phyloP scores from a whole-genome alignment of 30 jellyfish, hydroid and myxozoan genomes.

The Turritopsis rubra region DNA sequence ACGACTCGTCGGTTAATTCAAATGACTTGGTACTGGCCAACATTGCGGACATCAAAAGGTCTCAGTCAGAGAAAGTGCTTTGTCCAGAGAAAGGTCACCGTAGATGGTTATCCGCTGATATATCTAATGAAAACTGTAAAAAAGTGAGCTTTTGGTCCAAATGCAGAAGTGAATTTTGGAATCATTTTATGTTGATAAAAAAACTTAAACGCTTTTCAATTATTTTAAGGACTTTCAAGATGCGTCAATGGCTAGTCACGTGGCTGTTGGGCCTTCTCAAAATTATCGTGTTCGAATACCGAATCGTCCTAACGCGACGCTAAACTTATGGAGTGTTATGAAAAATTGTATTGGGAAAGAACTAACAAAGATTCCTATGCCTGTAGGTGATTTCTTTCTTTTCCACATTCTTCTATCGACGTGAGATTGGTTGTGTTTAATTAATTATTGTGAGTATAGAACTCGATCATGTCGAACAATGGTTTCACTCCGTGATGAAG shows the following conservation, averaged over 20 bases:
- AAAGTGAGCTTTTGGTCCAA: neutral
- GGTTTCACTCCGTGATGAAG: no score
- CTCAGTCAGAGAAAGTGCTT: conserved; percentile 67
- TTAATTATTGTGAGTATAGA: no score
- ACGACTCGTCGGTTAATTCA: conserved; percentile 8
- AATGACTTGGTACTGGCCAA: conserved; percentile 13
- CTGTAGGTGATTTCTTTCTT: conserved; percentile 43
- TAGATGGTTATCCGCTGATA: conserved; percentile 76
- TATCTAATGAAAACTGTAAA: conserved; percentile 34
- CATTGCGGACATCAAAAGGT: conserved; percentile 37
- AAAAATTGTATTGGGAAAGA: conserved; percentile 97
- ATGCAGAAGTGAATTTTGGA: neutral
- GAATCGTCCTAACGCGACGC: conserved; percentile 86
- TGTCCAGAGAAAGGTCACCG: conserved; percentile 57
- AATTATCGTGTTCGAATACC: conserved; percentile 59
- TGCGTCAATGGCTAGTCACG: neutral
- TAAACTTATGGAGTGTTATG: conserved; percentile 97
- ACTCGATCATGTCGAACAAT: no score
- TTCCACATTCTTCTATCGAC: neutral
- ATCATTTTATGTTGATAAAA: neutral
- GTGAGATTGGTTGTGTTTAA: no score
- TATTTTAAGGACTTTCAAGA: neutral
- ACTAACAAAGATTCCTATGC: conserved; percentile 96
- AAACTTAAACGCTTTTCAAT: no score
- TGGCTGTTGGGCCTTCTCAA: neutral